phyloP scores from a whole-genome alignment of 2,113 vertebrate species.

The Cygnus buccinator region DNA sequence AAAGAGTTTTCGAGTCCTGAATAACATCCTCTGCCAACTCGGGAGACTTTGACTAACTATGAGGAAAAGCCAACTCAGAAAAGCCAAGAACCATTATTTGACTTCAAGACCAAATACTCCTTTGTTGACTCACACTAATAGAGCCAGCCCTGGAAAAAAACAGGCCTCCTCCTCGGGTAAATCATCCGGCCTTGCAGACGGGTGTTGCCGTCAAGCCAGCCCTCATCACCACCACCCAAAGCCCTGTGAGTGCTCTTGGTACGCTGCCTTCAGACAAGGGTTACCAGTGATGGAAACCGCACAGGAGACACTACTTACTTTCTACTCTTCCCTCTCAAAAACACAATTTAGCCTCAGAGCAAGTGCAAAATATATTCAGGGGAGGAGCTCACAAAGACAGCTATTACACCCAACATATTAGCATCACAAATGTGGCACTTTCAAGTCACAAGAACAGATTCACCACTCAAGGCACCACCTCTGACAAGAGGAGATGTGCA shows the following conservation, averaged over 20 bases:
- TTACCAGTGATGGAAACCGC: not conserved
- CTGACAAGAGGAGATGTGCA: not conserved
- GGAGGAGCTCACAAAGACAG: not conserved
- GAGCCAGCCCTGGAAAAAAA: not conserved
- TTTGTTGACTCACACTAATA: not conserved
- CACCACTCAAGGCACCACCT: not conserved
- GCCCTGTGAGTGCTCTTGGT: fast-evolving
- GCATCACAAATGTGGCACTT: not conserved
- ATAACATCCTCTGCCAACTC: not conserved
- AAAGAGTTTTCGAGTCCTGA: not conserved
- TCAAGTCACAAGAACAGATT: not conserved
- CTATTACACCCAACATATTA: not conserved
- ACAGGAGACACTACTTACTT: not conserved
- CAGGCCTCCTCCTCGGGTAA: not conserved
- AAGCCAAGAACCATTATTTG: not conserved
- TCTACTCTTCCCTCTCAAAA: not conserved
- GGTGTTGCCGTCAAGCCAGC: not conserved
- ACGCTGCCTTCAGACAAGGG: not conserved
- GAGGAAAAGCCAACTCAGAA: not conserved
- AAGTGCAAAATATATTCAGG: not conserved
- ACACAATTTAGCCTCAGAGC: not conserved
- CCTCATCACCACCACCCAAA: not conserved
- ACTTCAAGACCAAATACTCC: not conserved
- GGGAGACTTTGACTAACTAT: not conserved
- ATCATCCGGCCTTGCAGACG: not conserved